These are phyloP conservation scores for Lagodon rhomboides DNA, from an alignment of 2,797 vertebrate species.

Conservation along the genomic window DNA sequence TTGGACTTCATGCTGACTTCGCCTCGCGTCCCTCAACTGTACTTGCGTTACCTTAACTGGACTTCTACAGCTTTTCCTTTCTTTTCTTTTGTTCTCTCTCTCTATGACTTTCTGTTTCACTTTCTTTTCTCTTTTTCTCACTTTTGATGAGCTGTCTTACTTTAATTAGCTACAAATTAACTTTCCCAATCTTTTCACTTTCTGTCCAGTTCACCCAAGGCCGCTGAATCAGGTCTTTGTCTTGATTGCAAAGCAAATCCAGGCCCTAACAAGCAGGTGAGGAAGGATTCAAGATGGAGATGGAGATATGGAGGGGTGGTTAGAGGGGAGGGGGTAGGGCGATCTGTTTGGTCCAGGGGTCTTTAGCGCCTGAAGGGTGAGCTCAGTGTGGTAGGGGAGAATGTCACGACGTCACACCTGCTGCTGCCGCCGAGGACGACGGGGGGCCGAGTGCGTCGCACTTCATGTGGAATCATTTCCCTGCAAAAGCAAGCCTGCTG, in stretches of 20 bases:
- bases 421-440: constrained; percentile 86
- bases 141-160: constrained; percentile 65
- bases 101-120: constrained; percentile 48
- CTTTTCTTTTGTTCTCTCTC: constrained; percentile 38
- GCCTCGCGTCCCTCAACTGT: constrained; percentile 57
- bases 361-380: constrained; percentile 90
- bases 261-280: constrained; percentile 46
- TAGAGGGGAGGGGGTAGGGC: constrained; percentile 63
- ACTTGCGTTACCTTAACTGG: constrained; percentile 43
- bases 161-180: constrained; percentile 44
- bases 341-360: constrained; percentile 69
- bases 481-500: constrained; percentile 87
- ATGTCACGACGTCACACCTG: constrained; percentile 90
- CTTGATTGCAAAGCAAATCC: constrained; percentile 46
- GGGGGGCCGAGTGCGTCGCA: constrained; percentile 84
- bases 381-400: constrained; percentile 68
- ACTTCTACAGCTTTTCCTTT: constrained; percentile 31
- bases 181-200: constrained; percentile 57
- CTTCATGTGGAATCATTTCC: constrained; percentile 99
- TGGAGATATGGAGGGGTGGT: constrained; percentile 58
- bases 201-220: constrained; percentile 46
- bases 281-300: constrained; percentile 58
- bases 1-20: constrained; percentile 94
- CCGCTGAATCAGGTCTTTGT: constrained; percentile 38
- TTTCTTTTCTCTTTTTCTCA: constrained; percentile 79